A percentile compares a stretch with the other conserved stretches of the same genome.
Evolutionary conservation across 1,140 invertebrate genomes (phyloP).

Genomic region (Oncopodura yosiiana): DNA sequence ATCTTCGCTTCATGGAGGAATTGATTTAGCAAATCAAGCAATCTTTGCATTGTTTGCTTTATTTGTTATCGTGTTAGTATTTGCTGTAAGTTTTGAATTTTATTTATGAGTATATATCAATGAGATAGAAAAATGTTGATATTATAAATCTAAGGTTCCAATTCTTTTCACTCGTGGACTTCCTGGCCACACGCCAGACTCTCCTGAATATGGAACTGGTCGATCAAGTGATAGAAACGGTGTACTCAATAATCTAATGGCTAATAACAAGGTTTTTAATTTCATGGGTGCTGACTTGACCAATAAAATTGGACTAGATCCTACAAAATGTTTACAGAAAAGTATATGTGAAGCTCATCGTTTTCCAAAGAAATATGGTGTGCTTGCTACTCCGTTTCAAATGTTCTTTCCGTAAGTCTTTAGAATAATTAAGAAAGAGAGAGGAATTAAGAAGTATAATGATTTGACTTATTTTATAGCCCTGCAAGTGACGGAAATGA

Average conservation of each 20-base stretch:
- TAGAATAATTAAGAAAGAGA: background rate
- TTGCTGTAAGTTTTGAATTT: no score
- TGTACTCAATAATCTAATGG: slow-evolving; percentile 27
- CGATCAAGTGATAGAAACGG: slow-evolving; percentile 14
- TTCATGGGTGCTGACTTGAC: slow-evolving; percentile 29
- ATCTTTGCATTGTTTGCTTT: slow-evolving; percentile 30
- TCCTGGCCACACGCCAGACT: no score
- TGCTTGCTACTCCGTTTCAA: slow-evolving; percentile 25
- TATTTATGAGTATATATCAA: no score
- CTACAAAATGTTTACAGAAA: slow-evolving; percentile 27
- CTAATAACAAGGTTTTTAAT: slow-evolving; percentile 28
- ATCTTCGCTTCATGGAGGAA: slow-evolving; percentile 11
- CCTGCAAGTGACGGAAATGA: slow-evolving; percentile 24
- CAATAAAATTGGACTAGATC: slow-evolving; percentile 29
- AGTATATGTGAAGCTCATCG: slow-evolving; percentile 30
- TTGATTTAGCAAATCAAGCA: slow-evolving; percentile 26
- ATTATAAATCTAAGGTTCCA: no score
- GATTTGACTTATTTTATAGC: background rate
- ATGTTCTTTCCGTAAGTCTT: slow-evolving; percentile 32
- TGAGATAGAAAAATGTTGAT: no score
- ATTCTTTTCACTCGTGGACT: slow-evolving; percentile 29
- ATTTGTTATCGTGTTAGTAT: slow-evolving; percentile 22
- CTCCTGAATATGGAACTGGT: background rate
- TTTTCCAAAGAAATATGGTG: slow-evolving; percentile 22
- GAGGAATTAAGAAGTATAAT: background rate